phyloP scores from a whole-genome alignment of 64 coral and sea anemone genomes.

The Dendronephthya gigantea region DNA sequence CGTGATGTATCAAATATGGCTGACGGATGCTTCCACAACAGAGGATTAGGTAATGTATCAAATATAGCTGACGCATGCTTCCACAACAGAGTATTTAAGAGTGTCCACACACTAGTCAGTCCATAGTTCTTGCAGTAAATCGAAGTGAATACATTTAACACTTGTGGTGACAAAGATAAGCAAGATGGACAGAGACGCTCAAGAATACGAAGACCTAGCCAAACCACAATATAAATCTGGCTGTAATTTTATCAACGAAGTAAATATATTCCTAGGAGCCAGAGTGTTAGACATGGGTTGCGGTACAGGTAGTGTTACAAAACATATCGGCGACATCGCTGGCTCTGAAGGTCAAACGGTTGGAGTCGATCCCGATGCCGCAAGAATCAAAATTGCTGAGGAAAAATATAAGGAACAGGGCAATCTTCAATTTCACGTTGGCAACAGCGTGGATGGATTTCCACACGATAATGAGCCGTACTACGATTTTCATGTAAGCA shows the following conservation, averaged over 20 bases:
- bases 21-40: too few species aligned
- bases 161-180: too few species aligned
- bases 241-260: not conserved
- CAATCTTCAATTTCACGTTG: not conserved
- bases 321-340: not conserved
- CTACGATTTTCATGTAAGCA: not conserved
- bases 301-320: not conserved
- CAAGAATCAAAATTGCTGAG: not conserved
- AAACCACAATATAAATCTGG: not conserved
- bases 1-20: too few species aligned
- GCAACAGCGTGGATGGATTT: not conserved
- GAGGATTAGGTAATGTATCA: too few species aligned
- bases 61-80: too few species aligned
- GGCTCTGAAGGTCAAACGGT: not conserved
- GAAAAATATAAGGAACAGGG: not conserved
- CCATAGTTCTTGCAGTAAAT: too few species aligned
- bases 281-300: conserved; percentile 1
- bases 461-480: not conserved
- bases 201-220: not conserved
- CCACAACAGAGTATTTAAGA: too few species aligned
- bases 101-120: too few species aligned
- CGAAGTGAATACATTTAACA: too few species aligned
- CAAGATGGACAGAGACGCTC: not conserved
- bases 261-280: not conserved
- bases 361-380: not conserved